Percentiles rank a stretch among this genome's conserved stretches.
phyloP scores from a whole-genome alignment of 2,797 vertebrate species.

The Gymnothorax javanicus region DNA sequence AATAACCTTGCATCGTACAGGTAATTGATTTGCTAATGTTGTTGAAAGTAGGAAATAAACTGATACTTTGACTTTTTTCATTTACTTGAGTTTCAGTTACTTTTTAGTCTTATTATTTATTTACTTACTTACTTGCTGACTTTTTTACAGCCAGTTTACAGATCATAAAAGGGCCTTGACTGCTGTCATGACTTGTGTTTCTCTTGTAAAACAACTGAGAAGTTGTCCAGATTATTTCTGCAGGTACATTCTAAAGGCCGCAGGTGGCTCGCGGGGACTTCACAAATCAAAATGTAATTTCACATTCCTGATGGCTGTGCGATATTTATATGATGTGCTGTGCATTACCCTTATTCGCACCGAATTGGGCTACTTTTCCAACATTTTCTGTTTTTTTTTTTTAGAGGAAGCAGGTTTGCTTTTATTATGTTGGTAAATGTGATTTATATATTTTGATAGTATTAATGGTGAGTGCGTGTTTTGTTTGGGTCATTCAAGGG shows the following conservation, averaged over 20 bases:
- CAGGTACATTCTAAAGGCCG: conserved; percentile 72
- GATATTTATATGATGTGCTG: conserved; percentile 74
- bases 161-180: conserved; percentile 55
- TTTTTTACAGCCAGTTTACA: conserved; percentile 44
- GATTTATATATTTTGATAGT: conserved; percentile 49
- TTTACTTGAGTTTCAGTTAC: too few relatives aligned
- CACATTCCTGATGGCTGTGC: conserved; percentile 77
- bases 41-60: conserved; percentile 25
- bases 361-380: conserved; percentile 35
- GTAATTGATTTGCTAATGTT: conserved; percentile 40
- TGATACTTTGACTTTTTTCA: conserved; percentile 22
- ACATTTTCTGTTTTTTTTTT: conserved; percentile 39
- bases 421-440: conserved; percentile 50
- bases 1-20: conserved; percentile 23
- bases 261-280: conserved; percentile 71
- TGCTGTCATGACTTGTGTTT: conserved; percentile 54
- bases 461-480: conserved; percentile 62
- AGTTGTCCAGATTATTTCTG: conserved; percentile 47
- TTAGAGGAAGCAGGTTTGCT: conserved; percentile 46
- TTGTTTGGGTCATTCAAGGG: conserved; percentile 65
- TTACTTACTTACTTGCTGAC: background rate
- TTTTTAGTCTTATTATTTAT: background rate
- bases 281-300: conserved; percentile 91
- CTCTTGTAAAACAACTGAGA: conserved; percentile 44
- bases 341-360: conserved; percentile 65